Percentiles rank a stretch among this genome's conserved stretches.
These are phyloP conservation scores for Diabrotica undecimpunctata DNA, from an alignment of 1,140 invertebrate species.

Conservation along the genomic window DNA sequence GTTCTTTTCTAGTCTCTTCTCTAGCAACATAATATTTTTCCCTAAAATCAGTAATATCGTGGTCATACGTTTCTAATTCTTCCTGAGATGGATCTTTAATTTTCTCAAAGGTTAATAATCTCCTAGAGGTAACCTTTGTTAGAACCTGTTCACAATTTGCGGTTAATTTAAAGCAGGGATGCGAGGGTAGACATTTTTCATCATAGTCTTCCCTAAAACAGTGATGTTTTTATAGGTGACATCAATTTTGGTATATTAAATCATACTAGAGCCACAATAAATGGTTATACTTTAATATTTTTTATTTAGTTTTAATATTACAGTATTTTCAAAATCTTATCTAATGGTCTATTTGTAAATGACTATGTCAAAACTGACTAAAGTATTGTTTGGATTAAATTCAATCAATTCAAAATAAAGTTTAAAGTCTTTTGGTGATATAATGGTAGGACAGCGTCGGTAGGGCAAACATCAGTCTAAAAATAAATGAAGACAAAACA, in stretches of 20 bases:
- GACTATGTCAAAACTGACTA: too few species aligned
- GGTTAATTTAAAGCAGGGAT: slow-evolving; percentile 73
- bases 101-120: slow-evolving; percentile 86
- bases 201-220: slow-evolving; percentile 68
- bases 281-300: too few species aligned
- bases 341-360: too few species aligned
- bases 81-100: slow-evolving; percentile 53
- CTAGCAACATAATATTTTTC: slow-evolving; percentile 65
- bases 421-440: too few species aligned
- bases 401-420: too few species aligned
- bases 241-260: not conserved
- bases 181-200: slow-evolving; percentile 69
- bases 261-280: too few species aligned
- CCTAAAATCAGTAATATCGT: slow-evolving; percentile 51
- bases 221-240: not conserved
- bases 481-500: too few species aligned
- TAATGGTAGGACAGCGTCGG: too few species aligned
- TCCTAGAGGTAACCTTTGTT: slow-evolving; percentile 70
- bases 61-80: slow-evolving; percentile 25
- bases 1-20: slow-evolving; percentile 60
- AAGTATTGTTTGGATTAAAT: too few species aligned
- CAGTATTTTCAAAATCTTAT: too few species aligned
- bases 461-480: too few species aligned
- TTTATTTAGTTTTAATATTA: too few species aligned
- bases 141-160: slow-evolving; percentile 85